These are phyloP conservation scores for Tringa solitaria DNA, from an alignment of 2,113 vertebrate species.

Conservation along the genomic window DNA sequence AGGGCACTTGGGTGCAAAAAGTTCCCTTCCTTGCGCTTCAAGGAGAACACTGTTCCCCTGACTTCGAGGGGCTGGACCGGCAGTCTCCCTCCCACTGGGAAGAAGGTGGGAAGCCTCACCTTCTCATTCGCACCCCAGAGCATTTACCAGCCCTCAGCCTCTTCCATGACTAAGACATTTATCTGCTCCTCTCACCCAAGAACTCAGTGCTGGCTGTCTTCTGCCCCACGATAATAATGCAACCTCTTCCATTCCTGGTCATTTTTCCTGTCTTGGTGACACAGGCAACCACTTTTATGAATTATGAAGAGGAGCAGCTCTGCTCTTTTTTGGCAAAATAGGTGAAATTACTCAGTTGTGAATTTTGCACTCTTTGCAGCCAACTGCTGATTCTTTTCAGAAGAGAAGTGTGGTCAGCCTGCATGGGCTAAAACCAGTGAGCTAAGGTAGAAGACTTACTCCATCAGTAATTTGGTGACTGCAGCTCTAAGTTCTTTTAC, in stretches of 20 bases:
- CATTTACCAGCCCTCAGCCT: not conserved
- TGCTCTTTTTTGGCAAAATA: not conserved
- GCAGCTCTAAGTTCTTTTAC: not conserved
- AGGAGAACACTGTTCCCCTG: not conserved
- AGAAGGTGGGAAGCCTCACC: not conserved
- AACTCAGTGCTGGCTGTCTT: not conserved
- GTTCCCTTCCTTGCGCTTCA: not conserved
- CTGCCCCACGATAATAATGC: not conserved
- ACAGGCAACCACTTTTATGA: not conserved
- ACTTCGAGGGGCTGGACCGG: not conserved
- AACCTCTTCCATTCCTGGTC: not conserved
- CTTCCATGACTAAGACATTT: not conserved
- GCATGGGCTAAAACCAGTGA: not conserved
- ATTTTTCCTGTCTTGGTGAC: not conserved
- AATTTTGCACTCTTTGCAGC: not conserved
- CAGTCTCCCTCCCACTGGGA: not conserved
- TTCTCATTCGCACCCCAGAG: not conserved
- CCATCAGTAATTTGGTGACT: not conserved
- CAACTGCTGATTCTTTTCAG: not conserved
- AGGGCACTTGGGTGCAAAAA: not conserved
- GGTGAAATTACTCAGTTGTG: not conserved
- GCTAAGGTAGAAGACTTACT: not conserved
- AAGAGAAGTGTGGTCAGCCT: not conserved
- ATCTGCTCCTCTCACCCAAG: not conserved
- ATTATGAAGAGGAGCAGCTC: not conserved